phyloP scores from a whole-genome alignment of 2,888 invertebrate genomes.

The Coelinius sp. region DNA sequence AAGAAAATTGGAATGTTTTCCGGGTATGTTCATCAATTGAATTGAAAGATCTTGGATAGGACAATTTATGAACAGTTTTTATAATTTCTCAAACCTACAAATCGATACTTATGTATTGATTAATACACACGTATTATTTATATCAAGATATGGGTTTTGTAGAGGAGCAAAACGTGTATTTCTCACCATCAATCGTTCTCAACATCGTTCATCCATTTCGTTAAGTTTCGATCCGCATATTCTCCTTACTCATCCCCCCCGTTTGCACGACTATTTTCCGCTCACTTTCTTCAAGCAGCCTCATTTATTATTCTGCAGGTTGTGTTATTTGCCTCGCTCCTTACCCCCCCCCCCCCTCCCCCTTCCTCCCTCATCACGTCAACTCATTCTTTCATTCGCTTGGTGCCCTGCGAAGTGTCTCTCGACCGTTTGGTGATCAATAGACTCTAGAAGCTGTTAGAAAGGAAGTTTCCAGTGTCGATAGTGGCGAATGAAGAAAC shows the following conservation, averaged over 20 bases:
- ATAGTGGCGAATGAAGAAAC: slow-evolving; percentile 26
- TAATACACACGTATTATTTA: slow-evolving; percentile 34
- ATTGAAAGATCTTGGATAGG: too few relatives aligned
- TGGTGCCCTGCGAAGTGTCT: neutral
- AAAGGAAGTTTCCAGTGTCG: slow-evolving; percentile 30
- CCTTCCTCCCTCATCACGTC: neutral
- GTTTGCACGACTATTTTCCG: slow-evolving; percentile 50
- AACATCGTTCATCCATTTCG: slow-evolving; percentile 44
- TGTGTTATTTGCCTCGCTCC: slow-evolving; percentile 59
- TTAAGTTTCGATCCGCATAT: slow-evolving; percentile 35
- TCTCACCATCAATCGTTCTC: slow-evolving; percentile 43
- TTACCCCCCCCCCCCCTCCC: neutral
- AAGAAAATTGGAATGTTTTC: too few relatives aligned
- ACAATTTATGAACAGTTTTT: neutral
- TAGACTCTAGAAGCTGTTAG: slow-evolving; percentile 40
- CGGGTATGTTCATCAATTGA: too few relatives aligned
- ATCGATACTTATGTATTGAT: slow-evolving; percentile 30
- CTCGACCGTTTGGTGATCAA: slow-evolving; percentile 45
- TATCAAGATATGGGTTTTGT: slow-evolving; percentile 2
- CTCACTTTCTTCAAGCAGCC: slow-evolving; percentile 48
- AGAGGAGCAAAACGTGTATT: slow-evolving; percentile 25
- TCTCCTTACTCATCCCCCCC: slow-evolving; percentile 28
- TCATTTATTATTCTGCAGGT: slow-evolving; percentile 64
- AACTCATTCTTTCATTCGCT: neutral
- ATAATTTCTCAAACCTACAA: too few relatives aligned